These are phyloP conservation scores for Loripinus fragilis DNA, from an alignment of 2,888 invertebrate species.

Conservation along the genomic window DNA sequence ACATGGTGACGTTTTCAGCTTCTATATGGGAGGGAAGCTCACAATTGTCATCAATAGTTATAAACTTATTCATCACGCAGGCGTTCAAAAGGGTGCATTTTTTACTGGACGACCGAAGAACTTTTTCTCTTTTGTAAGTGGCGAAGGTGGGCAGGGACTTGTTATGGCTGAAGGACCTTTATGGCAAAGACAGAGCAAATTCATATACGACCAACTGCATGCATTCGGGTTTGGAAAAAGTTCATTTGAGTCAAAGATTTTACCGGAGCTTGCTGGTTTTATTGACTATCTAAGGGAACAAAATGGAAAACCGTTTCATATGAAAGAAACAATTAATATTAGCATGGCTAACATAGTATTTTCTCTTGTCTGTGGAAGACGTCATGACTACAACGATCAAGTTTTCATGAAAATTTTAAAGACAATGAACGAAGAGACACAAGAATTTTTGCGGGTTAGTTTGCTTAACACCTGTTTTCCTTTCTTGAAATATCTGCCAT, in stretches of 20 bases:
- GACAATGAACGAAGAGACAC: conserved; percentile 29
- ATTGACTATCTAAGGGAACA: conserved; percentile 13
- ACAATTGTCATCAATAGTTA: conserved; percentile 63
- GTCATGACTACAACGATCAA: conserved; percentile 43
- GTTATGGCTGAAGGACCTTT: conserved; percentile 20
- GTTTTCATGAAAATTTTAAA: conserved; percentile 34
- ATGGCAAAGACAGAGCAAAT: conserved; percentile 54
- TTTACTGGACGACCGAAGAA: conserved; percentile 62
- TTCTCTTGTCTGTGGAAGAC: conserved; percentile 40
- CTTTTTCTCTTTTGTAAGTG: neutral
- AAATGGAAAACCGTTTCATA: conserved; percentile 25
- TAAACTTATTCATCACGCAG: conserved; percentile 60
- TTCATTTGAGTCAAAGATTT: conserved; percentile 39
- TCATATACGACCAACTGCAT: conserved; percentile 39
- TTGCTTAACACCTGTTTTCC: conserved; percentile 38
- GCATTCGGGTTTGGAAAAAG: conserved; percentile 46
- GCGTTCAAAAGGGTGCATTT: conserved; percentile 56
- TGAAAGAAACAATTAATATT: conserved; percentile 21
- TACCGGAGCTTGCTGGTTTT: conserved; percentile 50
- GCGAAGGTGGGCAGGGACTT: conserved; percentile 17
- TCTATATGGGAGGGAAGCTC: conserved; percentile 58
- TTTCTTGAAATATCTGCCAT: conserved; percentile 37
- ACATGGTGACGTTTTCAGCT: too few species aligned
- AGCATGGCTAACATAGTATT: conserved; percentile 55
- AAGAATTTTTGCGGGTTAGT: neutral